Base-by-base conservation (phyloP, 1,140 invertebrate species). In the Pararge aegeria region DNA sequence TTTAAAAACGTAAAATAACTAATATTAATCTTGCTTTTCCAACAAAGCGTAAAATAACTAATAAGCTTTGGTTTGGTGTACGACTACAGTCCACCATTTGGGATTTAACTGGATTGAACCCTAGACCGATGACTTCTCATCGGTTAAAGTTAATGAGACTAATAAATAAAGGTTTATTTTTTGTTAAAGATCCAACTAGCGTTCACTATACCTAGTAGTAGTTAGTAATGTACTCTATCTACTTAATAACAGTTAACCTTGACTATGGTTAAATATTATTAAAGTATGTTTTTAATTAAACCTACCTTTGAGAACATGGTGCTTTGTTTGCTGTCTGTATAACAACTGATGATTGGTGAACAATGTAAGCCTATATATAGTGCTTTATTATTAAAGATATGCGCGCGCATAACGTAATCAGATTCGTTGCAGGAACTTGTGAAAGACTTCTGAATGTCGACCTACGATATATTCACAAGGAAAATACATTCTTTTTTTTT, bases 231-330 rank as follows among this genome's bases (percentile, higher is more conserved):
- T 20, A n/a, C 3, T 19, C 18, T 5, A 10, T 7, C n/a, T 3
- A 1, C 12, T 20, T 20, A 16, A 2, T 16, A 46, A 12, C 5
- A 5, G 20, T 46, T 12, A n/a, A 34, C 30, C 10, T 19, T 20
- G 42, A 9, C 42, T 18, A 34, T 34, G 0, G 18, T 46, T 46
- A 21, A 20, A 18, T 10, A 16, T 46, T 20, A 12, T 46, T 20
- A 20, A 46, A 46, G 6, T 46, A 9, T 19, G 20, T 46, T 10
- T 46, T 18, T 16, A 15, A 34, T 34, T 29, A 16, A 1, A 16
- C 38, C 15, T 51, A 61, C 59, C 59, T 61, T 61, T 52, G 59
- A 61, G 59, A 61, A 61, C 59, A 61, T 61, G 53, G 55, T 61
- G 46, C 54, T 55, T 61, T 55, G 59, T 61, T 61, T 61, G 59